A percentile compares a stretch with the other conserved stretches of the same genome.
phyloP scores from a whole-genome alignment of 1,140 invertebrate genomes.

The Bactericera cockerelli region DNA sequence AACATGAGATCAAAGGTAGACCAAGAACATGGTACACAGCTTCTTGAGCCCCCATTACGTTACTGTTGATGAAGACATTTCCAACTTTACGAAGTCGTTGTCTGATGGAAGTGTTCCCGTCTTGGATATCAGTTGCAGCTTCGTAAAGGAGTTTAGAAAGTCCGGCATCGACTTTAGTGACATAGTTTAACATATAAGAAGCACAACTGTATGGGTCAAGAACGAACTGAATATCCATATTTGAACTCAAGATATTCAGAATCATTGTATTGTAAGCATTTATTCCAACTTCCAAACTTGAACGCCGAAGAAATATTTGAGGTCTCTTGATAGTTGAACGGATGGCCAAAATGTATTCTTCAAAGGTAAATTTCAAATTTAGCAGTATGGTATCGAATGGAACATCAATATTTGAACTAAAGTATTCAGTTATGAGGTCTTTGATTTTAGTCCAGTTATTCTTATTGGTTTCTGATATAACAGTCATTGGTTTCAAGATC shows the following conservation, averaged over 20 bases:
- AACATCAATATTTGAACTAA: background rate
- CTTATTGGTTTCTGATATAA: background rate
- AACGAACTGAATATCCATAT: conserved; percentile 25
- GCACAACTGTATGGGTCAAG: conserved; percentile 21
- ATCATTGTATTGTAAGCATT: conserved; percentile 23
- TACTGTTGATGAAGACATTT: conserved; percentile 24
- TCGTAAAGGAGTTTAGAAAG: conserved; percentile 21
- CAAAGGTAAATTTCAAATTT: background rate
- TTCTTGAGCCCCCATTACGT: conserved; percentile 25
- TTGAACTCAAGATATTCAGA: conserved; percentile 19
- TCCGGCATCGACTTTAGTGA: conserved; percentile 21
- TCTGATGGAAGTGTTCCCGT: conserved; percentile 13
- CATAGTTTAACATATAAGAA: conserved; percentile 23
- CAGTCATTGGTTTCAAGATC: background rate
- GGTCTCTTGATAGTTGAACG: background rate
- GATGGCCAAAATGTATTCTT: conserved; percentile 6
- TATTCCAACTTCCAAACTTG: conserved; percentile 15
- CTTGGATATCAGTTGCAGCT: conserved; percentile 16
- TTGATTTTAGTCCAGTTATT: background rate
- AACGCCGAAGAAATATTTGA: conserved; percentile 8
- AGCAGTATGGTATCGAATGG: background rate
- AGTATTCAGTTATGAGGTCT: background rate
- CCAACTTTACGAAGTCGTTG: conserved; percentile 22
- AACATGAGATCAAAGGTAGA: conserved; percentile 20
- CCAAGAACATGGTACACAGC: conserved; percentile 22